A percentile compares a stretch with the other conserved stretches of the same genome.
These are phyloP conservation scores for Gavialis gangeticus DNA, from an alignment of 2,113 vertebrate genomes.

Conservation along the genomic window DNA sequence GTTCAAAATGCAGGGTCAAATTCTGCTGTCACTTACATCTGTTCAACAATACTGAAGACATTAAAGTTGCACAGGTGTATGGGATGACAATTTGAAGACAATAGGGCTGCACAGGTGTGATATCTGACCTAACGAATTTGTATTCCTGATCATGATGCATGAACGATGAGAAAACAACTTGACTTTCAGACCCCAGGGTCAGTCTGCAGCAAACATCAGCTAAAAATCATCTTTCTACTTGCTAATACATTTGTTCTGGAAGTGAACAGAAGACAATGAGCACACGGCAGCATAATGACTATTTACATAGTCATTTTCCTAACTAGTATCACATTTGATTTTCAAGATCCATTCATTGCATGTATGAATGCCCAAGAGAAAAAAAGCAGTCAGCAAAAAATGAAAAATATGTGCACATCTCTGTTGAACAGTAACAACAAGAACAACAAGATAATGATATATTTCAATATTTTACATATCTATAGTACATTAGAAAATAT, in stretches of 20 bases:
- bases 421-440: background rate
- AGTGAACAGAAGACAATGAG: background rate
- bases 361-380: background rate
- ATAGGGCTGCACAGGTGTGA: background rate
- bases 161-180: background rate
- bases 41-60: background rate
- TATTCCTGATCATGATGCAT: background rate
- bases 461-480: background rate
- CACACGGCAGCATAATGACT: rapidly evolving
- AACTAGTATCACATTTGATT: background rate
- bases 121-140: background rate
- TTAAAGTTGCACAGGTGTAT: background rate
- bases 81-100: rapidly evolving
- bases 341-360: background rate
- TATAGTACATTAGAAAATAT: background rate
- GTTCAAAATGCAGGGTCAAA: background rate
- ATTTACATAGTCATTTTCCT: background rate
- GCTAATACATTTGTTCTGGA: background rate
- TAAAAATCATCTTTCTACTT: background rate
- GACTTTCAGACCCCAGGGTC: background rate
- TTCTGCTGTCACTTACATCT: background rate
- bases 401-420: background rate
- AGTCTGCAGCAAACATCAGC: background rate
- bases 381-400: background rate
- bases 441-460: background rate